Evolutionary conservation across 2,888 invertebrate species (phyloP).

Genomic region (Linhomoeus sp.): DNA sequence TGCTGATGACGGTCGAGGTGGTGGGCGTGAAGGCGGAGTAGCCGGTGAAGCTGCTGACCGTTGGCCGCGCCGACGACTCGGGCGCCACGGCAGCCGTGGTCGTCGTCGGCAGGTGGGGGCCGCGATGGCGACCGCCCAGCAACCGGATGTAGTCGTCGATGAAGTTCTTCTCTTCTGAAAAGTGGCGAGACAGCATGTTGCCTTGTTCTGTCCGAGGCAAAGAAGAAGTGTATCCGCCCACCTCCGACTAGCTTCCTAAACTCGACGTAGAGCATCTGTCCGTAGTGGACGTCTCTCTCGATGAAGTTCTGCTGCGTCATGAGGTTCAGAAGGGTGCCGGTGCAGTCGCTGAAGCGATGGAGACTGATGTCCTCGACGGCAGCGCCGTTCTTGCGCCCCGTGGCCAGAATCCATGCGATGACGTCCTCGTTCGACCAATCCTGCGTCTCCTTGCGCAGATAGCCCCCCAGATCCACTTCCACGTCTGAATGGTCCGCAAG

Average conservation of each 20-base stretch:
- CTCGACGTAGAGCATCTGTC: constrained; percentile 19
- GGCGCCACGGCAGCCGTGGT: too few relatives aligned
- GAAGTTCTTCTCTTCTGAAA: too few relatives aligned
- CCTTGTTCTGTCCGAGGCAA: too few relatives aligned
- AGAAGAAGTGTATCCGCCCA: too few relatives aligned
- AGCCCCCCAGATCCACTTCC: constrained; percentile 18
- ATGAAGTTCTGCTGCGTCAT: constrained; percentile 21
- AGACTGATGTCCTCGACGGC: constrained; percentile 17
- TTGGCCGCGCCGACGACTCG: too few relatives aligned
- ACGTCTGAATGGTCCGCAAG: constrained; percentile 1
- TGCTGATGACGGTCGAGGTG: too few relatives aligned
- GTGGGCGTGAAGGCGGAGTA: too few relatives aligned
- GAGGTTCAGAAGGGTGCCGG: constrained; percentile 15
- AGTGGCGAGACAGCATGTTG: too few relatives aligned
- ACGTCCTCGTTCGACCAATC: constrained; percentile 24
- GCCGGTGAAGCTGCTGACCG: too few relatives aligned
- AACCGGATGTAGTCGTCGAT: too few relatives aligned
- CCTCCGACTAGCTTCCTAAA: constrained; percentile 18
- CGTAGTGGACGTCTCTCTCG: constrained; percentile 18
- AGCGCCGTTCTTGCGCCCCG: constrained; percentile 19
- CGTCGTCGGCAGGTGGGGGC: too few relatives aligned
- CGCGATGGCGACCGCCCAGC: too few relatives aligned
- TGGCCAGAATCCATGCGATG: constrained; percentile 23
- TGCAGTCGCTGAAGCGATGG: constrained; percentile 16
- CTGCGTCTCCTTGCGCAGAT: constrained; percentile 24